Evolutionary conservation across 2,888 invertebrate species (phyloP).

Genomic region (Fragum whitleyi): DNA sequence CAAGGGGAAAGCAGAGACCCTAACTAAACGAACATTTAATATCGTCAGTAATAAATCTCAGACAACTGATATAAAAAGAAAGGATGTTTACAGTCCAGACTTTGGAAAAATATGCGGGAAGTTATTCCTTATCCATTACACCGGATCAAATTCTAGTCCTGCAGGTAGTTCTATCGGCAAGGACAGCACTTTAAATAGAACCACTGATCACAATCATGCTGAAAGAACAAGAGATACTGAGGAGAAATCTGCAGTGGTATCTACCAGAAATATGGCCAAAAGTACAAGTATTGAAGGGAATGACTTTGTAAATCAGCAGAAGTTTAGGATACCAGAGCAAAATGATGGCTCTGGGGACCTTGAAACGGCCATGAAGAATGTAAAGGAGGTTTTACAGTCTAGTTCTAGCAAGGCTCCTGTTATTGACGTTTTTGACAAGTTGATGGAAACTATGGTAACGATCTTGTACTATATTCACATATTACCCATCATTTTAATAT

Average conservation of each 20-base stretch:
- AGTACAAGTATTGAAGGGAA: not conserved
- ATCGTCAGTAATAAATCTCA: constrained; percentile 12
- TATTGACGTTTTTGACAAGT: constrained; percentile 55
- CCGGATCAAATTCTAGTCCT: constrained; percentile 24
- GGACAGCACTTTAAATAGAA: not conserved
- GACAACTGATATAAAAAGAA: constrained; percentile 10
- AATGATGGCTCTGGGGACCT: not conserved
- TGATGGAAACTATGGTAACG: constrained; percentile 56
- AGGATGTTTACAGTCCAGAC: constrained; percentile 46
- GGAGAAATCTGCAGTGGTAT: not conserved
- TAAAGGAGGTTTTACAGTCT: constrained; percentile 30
- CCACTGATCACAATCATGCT: not conserved
- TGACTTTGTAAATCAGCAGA: not conserved
- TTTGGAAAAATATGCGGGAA: constrained; percentile 12
- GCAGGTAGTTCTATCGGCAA: not conserved
- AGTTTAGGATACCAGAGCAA: not conserved
- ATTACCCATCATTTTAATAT: not conserved
- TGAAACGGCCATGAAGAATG: constrained; percentile 36
- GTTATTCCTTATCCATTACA: constrained; percentile 43
- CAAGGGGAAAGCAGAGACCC: constrained; percentile 24
- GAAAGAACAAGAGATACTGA: not conserved
- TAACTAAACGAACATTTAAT: constrained; percentile 35
- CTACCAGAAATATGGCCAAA: not conserved
- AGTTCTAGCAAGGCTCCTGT: constrained; percentile 33
- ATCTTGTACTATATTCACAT: too few relatives aligned